Evolutionary conservation across 2,888 invertebrate species (phyloP).

Genomic region (Odontocolon sp.): DNA sequence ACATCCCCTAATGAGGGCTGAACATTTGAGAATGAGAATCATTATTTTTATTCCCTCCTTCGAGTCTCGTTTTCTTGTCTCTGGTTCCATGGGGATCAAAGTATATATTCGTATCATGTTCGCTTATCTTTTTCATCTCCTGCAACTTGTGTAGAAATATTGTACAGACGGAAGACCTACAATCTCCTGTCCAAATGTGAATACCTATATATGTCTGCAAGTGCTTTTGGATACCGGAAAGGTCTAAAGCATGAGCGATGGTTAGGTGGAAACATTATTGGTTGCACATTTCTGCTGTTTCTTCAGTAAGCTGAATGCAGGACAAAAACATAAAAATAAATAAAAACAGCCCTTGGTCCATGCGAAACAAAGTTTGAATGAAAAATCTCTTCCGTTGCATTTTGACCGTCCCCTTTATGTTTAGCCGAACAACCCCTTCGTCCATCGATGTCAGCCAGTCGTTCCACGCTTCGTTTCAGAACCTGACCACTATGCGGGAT

Average conservation of each 20-base stretch:
- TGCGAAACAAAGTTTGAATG: constrained; percentile 4
- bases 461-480: constrained; percentile 3
- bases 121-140: neutral
- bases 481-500: constrained; percentile 29
- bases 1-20: too few relatives aligned
- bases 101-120: neutral
- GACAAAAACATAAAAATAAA: neutral
- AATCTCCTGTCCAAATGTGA: constrained; percentile 4
- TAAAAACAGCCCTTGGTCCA: constrained; percentile 34
- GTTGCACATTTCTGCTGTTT: constrained; percentile 12
- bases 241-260: constrained; percentile 22
- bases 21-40: neutral
- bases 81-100: too few relatives aligned
- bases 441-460: constrained; percentile 46
- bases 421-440: constrained; percentile 19
- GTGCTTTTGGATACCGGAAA: constrained; percentile 17
- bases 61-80: too few relatives aligned
- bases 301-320: neutral
- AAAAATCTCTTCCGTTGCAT: constrained; percentile 36
- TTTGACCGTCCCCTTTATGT: neutral
- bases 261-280: constrained; percentile 37
- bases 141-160: neutral
- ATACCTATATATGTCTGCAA: neutral
- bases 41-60: neutral
- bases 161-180: neutral